Percentiles rank a stretch among this genome's conserved stretches.
Conservation (phyloP, 2,797 vertebrate genomes). For the Peromyscus aztecus region DNA sequence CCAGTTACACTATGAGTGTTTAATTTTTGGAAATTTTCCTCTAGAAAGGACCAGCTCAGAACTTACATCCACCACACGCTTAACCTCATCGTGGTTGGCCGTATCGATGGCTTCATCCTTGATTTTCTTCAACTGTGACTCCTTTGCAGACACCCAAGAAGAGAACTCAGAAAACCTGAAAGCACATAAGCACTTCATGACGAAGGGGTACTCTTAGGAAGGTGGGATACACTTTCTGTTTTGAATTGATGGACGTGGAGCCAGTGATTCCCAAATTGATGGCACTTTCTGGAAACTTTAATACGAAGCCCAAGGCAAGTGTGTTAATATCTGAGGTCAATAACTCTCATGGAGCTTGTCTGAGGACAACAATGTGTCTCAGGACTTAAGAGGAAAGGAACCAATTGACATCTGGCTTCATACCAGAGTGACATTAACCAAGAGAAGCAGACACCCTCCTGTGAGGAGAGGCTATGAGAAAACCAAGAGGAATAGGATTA, state of each 20-base stretch:
- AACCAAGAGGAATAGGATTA: background rate
- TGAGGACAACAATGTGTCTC: background rate
- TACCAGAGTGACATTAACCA: background rate
- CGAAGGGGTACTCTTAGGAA: background rate
- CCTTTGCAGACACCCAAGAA: slow-evolving; percentile 94
- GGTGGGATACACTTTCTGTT: background rate
- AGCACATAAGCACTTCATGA: slow-evolving; percentile 62
- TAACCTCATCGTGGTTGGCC: slow-evolving; percentile 92
- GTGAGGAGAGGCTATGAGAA: fast-evolving
- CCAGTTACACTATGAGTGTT: background rate
- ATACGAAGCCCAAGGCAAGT: background rate
- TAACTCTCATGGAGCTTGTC: background rate
- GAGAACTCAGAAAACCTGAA: slow-evolving; percentile 93
- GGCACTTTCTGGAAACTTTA: background rate
- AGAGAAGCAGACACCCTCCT: background rate
- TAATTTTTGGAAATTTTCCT: background rate
- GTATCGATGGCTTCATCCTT: slow-evolving; percentile 90
- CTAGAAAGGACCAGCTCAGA: background rate
- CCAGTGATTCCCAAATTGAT: background rate
- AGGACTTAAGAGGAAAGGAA: background rate
- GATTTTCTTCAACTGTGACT: slow-evolving; percentile 92
- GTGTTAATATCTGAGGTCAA: background rate
- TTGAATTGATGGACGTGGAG: background rate
- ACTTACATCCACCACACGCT: slow-evolving; percentile 90
- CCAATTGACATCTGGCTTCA: background rate